Base-by-base conservation (phyloP, 2,797 vertebrate genomes). In the Urophycis tenuis region DNA sequence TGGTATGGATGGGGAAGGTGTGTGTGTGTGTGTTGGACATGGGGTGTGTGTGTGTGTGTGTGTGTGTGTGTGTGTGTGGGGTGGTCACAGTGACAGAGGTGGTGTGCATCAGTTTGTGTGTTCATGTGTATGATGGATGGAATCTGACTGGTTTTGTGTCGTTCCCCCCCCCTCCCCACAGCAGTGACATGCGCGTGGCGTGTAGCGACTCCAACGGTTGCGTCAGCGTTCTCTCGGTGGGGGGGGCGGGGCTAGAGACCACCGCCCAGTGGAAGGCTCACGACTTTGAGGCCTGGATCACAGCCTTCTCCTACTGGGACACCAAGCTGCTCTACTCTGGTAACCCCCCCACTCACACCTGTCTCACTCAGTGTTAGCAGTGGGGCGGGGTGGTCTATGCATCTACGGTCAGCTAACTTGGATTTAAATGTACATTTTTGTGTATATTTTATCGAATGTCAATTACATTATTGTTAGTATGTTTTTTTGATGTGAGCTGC, bases 301-400 rank as follows among this genome's bases (percentile, higher is more conserved):
- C 96, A n/a, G 96, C 96, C 19, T 99, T 99, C 85, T 94, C 96
- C 85, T 97, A 96, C 89, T 99, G 98, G 98, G 94, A 96, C 87
- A 94, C 93, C 0, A 92, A 95, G 53, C 53, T 95, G 0, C 81
- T 99, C 45, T 99, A 96, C 80, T 96, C 98, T 81, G 98, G 98
- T 99, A 76, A 86, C 14, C 14, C 29, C 29, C 14, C 67, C 30
- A 71, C 14, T 33, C 14, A 33, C 14, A 33, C 69, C 31, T 71
- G 69, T 71, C 29, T 31, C 32, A 33, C 22, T n/a, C 17, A 25
- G 5, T n/a, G n/a, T n/a, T 25, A 60, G 53, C n/a, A 60, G 53
- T 60, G 53, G 53, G 53, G 53, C 22, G 10, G 53, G 7, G 39
- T 41, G 17, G 39, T 12, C 39, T 41, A 41, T 14, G 39, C 39